Percentiles rank a stretch among this genome's conserved stretches.
phyloP scores from a whole-genome alignment of 1,140 invertebrate genomes.

The Caenorhabditis tropicalis region DNA sequence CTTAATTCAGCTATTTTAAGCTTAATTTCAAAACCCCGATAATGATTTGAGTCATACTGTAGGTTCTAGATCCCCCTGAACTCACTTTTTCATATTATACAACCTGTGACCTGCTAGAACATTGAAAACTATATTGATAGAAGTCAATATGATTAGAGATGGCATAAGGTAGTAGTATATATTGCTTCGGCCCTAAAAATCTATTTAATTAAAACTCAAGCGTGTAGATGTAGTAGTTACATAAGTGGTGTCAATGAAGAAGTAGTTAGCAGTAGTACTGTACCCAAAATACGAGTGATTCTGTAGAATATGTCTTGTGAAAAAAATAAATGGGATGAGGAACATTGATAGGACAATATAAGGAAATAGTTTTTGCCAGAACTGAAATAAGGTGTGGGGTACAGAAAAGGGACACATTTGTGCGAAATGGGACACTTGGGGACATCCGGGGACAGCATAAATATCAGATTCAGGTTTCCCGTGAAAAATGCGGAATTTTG shows the following conservation, averaged over 20 bases:
- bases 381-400: too few relatives aligned
- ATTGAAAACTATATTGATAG: neutral
- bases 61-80: too few relatives aligned
- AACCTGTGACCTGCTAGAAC: neutral
- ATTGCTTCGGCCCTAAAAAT: conserved; percentile 5
- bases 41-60: too few relatives aligned
- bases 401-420: too few relatives aligned
- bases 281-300: neutral
- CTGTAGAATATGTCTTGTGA: neutral
- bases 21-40: too few relatives aligned
- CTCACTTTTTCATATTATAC: neutral
- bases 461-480: too few relatives aligned
- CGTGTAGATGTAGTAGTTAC: neutral
- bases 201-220: neutral
- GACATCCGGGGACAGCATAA: too few relatives aligned
- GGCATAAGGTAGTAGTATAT: neutral
- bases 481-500: too few relatives aligned
- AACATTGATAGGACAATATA: neutral
- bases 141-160: neutral
- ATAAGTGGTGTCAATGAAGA: conserved; percentile 7
- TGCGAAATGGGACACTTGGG: too few relatives aligned
- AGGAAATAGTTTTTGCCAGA: neutral
- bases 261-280: neutral
- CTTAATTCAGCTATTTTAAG: too few relatives aligned
- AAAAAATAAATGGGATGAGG: neutral